Conservation (phyloP, 2,888 invertebrate species). For the Adelognathus sp. region DNA sequence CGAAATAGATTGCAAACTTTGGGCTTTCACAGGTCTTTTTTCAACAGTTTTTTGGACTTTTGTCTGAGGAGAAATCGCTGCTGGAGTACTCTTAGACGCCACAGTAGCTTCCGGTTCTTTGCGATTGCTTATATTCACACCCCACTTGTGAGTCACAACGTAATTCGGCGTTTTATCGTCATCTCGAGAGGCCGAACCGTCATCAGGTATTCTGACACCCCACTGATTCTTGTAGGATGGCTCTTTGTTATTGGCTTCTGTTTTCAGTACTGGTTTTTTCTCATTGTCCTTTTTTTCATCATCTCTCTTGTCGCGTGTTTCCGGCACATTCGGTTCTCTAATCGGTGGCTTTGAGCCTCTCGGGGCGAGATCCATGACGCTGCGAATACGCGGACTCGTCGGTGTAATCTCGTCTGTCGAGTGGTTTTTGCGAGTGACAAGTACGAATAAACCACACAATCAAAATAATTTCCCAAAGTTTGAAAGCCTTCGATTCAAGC, state of each 20-base stretch:
- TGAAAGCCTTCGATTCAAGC: neutral
- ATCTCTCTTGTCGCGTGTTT: slow-evolving; percentile 65
- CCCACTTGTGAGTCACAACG: slow-evolving; percentile 61
- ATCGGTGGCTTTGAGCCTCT: slow-evolving; percentile 67
- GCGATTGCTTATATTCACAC: slow-evolving; percentile 50
- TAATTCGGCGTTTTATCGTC: slow-evolving; percentile 56
- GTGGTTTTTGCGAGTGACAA: no score
- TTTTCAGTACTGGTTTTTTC: slow-evolving; percentile 69
- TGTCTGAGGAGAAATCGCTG: neutral
- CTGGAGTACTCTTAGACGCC: neutral
- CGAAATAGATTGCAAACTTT: neutral
- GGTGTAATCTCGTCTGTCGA: slow-evolving; percentile 60
- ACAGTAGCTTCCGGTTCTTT: neutral
- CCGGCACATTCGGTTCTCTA: slow-evolving; percentile 66
- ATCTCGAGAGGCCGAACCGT: slow-evolving; percentile 20
- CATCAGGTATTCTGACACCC: slow-evolving; percentile 67
- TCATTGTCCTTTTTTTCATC: slow-evolving; percentile 67
- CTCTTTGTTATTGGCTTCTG: slow-evolving; percentile 41
- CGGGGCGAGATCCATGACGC: slow-evolving; percentile 57
- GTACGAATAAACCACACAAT: neutral
- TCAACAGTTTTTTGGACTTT: neutral
- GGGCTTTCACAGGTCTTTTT: neutral
- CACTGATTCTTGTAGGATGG: slow-evolving; percentile 61
- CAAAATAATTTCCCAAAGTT: neutral
- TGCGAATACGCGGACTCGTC: slow-evolving; percentile 52